Evolutionary conservation across 2,113 vertebrate species (phyloP).

Genomic region (Gavialis gangeticus): DNA sequence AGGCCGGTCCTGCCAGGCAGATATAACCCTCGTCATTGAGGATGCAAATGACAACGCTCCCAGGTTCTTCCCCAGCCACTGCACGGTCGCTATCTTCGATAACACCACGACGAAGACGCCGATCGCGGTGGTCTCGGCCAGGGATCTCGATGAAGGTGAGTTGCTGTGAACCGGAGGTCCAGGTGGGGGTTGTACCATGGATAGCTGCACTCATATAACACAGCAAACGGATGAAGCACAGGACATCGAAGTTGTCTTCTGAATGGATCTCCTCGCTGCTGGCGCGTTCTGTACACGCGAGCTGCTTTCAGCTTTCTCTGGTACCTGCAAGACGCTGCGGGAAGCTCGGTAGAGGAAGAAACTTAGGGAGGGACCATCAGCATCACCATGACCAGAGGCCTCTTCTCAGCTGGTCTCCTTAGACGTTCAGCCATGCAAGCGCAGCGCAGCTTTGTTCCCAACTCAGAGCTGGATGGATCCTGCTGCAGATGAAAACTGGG

Average conservation of each 20-base stretch:
- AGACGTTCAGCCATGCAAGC: neutral
- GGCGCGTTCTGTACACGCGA: neutral
- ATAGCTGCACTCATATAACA: neutral
- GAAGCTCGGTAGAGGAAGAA: neutral
- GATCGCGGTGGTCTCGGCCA: slow-evolving; percentile 90
- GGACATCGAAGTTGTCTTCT: neutral
- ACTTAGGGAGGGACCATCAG: neutral
- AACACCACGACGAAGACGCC: slow-evolving; percentile 95
- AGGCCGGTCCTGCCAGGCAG: slow-evolving; percentile 92
- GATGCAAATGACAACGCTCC: slow-evolving; percentile 95
- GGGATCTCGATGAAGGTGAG: slow-evolving; percentile 93
- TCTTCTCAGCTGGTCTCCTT: neutral
- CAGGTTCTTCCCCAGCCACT: slow-evolving; percentile 89
- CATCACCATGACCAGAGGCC: neutral
- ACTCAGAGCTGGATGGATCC: neutral
- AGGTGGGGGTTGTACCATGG: neutral
- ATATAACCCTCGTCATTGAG: slow-evolving; percentile 84
- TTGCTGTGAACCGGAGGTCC: neutral
- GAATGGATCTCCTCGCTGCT: neutral
- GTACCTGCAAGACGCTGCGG: neutral
- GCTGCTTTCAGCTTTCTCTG: slow-evolving; percentile 7
- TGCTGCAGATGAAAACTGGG: neutral
- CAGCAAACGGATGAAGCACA: neutral
- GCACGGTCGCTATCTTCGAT: slow-evolving; percentile 91
- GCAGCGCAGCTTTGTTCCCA: neutral